These are phyloP conservation scores for Malurus splendens DNA, from an alignment of 2,797 vertebrate species.

Conservation along the genomic window DNA sequence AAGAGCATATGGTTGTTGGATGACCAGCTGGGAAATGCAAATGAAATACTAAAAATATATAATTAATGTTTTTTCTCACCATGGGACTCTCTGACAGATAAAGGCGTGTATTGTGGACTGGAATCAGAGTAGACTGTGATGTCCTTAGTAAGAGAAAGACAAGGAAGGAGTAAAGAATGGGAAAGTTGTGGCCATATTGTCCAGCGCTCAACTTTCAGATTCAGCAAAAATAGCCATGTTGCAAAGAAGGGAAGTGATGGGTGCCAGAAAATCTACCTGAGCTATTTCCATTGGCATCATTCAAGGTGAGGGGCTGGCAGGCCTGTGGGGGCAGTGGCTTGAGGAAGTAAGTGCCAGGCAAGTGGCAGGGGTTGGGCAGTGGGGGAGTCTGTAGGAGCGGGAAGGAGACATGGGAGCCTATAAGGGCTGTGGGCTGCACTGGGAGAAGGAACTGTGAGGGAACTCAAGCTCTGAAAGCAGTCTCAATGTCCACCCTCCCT, in stretches of 20 bases:
- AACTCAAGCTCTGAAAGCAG: not conserved
- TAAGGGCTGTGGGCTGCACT: fast-evolving
- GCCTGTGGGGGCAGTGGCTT: fast-evolving
- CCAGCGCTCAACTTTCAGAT: not conserved
- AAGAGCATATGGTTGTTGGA: not conserved
- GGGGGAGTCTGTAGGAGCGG: not conserved
- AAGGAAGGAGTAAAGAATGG: not conserved
- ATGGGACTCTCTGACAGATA: not conserved
- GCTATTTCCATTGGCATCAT: not conserved
- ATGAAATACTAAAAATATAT: not conserved
- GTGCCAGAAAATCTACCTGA: not conserved
- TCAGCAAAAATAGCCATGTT: not conserved
- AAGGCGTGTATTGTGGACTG: fast-evolving
- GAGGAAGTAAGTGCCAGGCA: not conserved
- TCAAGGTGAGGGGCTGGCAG: not conserved
- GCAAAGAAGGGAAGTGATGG: not conserved
- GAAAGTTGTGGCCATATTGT: not conserved
- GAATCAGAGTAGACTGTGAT: not conserved
- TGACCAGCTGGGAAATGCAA: not conserved
- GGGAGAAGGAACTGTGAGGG: fast-evolving
- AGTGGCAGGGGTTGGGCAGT: not conserved
- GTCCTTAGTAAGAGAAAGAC: not conserved
- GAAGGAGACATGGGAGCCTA: not conserved
- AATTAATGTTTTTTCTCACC: not conserved
- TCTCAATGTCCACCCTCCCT: not conserved